Base-by-base conservation (phyloP, 2,113 vertebrate genomes). In the Pogona vitticeps region DNA sequence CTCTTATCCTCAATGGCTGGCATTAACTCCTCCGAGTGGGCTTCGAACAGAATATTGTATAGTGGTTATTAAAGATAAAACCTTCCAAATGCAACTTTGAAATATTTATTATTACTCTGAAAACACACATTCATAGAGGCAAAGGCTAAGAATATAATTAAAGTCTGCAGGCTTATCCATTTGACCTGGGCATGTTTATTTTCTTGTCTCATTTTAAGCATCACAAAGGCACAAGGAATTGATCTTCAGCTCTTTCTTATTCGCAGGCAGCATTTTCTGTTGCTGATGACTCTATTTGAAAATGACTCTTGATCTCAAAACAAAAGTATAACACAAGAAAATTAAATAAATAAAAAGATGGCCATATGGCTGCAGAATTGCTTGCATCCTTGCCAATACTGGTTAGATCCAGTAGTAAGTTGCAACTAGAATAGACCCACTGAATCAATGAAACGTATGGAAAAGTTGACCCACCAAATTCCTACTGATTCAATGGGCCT, bases 51-150 rank as follows among this genome's bases (percentile, higher is more conserved):
- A 88, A 73, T 80, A 75, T 58, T 67, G n/a, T 80, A 73, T 58
- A 31, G 58, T 13, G 58, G 58, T 84, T 88, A 84, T 88, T 88
- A 84, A 80, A 40, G 82, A 80, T 73, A 84, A 88, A 84, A 80
- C 59, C 67, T 80, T 9, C 6, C 28, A 75, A 80, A 65, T 18
- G 70, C 73, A 40, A 75, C 59, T 73, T 75, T 84, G 59, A 80
- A 84, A 75, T 88, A 56, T 88, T 88, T 84, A 63, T 78, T 83
- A 52, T 67, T 88, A 56, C 26, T 88, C 84, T 75, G 78, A 86
- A 80, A 88, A 88, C 31, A 75, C 20, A 80, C 18, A 84, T 80
- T 56, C 76, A 88, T 58, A 58, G 42, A 75, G 58, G 58, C 42
- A 80, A 84, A 80, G 82, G 58, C 76, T 84, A 88, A 67, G 84